These are phyloP conservation scores for Trinectes maculatus DNA, from an alignment of 2,113 vertebrate species.

Conservation along the genomic window DNA sequence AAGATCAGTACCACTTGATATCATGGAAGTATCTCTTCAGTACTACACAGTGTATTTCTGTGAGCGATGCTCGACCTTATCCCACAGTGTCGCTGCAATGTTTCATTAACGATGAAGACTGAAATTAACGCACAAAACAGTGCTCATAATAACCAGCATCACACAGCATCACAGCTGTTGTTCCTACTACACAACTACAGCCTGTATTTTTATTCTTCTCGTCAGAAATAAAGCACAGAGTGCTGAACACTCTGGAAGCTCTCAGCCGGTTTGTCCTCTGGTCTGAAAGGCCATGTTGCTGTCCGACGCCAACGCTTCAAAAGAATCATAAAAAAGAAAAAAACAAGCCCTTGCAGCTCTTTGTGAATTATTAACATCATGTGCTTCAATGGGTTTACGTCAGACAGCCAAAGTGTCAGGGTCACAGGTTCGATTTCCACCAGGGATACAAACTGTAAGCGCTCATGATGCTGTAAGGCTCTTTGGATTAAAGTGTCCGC, in stretches of 20 bases:
- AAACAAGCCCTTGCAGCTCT: constrained; percentile 22
- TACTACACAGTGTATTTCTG: not conserved
- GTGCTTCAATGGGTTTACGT: constrained; percentile 56
- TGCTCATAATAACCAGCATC: not conserved
- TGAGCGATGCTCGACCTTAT: not conserved
- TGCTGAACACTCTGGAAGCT: not conserved
- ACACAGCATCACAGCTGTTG: constrained; percentile 11
- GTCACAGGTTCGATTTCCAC: too few relatives aligned
- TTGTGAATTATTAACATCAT: constrained; percentile 68
- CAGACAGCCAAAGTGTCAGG: constrained; percentile 8
- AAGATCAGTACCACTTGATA: too few relatives aligned
- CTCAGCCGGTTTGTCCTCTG: constrained; percentile 10
- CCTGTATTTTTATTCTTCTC: not conserved
- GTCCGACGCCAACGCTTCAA: constrained; percentile 34
- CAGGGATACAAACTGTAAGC: constrained; percentile 20
- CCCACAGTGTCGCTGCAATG: not conserved
- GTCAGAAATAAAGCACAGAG: not conserved
- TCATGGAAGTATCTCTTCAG: too few relatives aligned
- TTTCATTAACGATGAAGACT: constrained; percentile 11
- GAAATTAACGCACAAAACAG: not conserved
- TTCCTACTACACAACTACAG: constrained; percentile 3
- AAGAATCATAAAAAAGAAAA: constrained; percentile 37
- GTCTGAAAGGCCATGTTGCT: not conserved
- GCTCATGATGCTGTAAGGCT: not conserved
- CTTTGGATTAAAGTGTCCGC: constrained; percentile 30